Percentiles rank a stretch among this genome's conserved stretches.
Evolutionary conservation across 2,888 invertebrate species (phyloP).

Genomic region (Cloeon dipterum): DNA sequence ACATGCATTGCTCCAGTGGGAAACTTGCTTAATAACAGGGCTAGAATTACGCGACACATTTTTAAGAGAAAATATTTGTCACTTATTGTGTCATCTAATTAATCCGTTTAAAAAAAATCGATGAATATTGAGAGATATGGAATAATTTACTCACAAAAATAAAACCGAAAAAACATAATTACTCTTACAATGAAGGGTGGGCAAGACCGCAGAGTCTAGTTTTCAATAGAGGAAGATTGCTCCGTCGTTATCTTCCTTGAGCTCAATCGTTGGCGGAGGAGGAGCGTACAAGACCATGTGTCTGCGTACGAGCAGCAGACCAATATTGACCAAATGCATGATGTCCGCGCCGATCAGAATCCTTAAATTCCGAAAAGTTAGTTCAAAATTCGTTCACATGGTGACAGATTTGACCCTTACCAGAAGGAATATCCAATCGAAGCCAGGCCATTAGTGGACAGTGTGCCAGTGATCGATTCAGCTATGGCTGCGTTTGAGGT

Average conservation of each 20-base stretch:
- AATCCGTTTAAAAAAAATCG: too few species aligned
- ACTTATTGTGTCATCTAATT: too few species aligned
- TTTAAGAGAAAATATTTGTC: too few species aligned
- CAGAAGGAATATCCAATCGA: slow-evolving; percentile 22
- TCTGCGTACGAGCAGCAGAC: slow-evolving; percentile 15
- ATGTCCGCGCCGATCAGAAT: slow-evolving; percentile 13
- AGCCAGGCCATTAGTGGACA: slow-evolving; percentile 15
- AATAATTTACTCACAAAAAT: too few species aligned
- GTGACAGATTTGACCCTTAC: slow-evolving; percentile 10
- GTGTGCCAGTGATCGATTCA: slow-evolving; percentile 15
- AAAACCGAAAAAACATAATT: too few species aligned
- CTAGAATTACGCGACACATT: too few species aligned
- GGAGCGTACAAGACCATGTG: slow-evolving; percentile 14
- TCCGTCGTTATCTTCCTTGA: slow-evolving; percentile 17
- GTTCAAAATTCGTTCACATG: too few species aligned
- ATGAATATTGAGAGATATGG: too few species aligned
- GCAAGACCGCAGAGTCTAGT: too few species aligned
- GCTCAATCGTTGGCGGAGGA: slow-evolving; percentile 12
- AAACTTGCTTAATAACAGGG: too few species aligned
- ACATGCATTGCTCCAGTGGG: too few species aligned
- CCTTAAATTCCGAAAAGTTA: slow-evolving; percentile 12
- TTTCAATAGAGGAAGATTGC: slow-evolving; percentile 9
- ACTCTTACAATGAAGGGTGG: too few species aligned
- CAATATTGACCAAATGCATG: slow-evolving; percentile 15
- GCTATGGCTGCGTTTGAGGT: slow-evolving; percentile 17